These are phyloP conservation scores for Arctopsyche grandis DNA, from an alignment of 1,140 invertebrate genomes.

Conservation along the genomic window DNA sequence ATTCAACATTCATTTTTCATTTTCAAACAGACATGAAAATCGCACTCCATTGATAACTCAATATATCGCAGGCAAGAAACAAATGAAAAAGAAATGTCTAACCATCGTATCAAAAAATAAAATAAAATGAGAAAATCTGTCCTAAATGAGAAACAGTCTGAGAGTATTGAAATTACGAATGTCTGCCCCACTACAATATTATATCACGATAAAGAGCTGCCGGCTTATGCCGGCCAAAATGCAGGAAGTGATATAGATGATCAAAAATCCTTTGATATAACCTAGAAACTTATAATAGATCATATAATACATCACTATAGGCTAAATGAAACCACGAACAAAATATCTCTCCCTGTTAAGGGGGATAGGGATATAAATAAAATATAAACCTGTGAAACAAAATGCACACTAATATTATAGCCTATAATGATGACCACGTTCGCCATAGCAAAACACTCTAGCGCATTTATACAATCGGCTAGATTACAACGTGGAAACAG, in stretches of 20 bases:
- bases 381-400: constrained; percentile 57
- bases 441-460: constrained; percentile 36
- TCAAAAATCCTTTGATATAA: constrained; percentile 77
- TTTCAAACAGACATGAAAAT: constrained; percentile 3
- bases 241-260: constrained; percentile 61
- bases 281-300: constrained; percentile 65
- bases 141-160: constrained; percentile 1
- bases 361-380: constrained; percentile 57
- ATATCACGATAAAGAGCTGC: constrained; percentile 55
- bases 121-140: constrained; percentile 15
- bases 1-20: constrained; percentile 34
- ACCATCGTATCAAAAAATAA: not conserved
- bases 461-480: not conserved
- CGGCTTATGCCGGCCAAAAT: constrained; percentile 32
- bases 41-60: not conserved
- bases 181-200: constrained; percentile 53
- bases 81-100: not conserved
- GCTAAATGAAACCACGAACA: constrained; percentile 63
- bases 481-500: constrained; percentile 52
- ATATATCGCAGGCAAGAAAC: constrained; percentile 3
- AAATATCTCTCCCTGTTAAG: constrained; percentile 61
- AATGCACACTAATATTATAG: constrained; percentile 55
- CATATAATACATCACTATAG: constrained; percentile 54
- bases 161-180: constrained; percentile 34
- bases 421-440: constrained; percentile 38